phyloP scores from a whole-genome alignment of 2,113 vertebrate species.

The Cynopterus brachyotis region DNA sequence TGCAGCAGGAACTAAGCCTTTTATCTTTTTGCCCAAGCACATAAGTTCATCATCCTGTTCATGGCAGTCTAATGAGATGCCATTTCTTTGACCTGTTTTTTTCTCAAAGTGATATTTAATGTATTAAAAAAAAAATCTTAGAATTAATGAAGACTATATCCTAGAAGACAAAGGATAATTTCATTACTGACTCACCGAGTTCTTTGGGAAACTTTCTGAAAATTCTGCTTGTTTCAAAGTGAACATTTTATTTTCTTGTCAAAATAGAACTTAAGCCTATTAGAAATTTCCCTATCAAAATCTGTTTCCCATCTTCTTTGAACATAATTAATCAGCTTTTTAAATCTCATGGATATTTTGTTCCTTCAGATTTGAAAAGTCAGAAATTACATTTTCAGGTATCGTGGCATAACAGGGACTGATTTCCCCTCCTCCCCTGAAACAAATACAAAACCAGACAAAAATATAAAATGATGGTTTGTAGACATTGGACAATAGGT shows the following conservation, averaged over 20 bases:
- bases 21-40: not conserved
- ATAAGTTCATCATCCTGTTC: not conserved
- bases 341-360: not conserved
- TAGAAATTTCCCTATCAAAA: not conserved
- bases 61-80: not conserved
- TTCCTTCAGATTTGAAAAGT: conserved; percentile 25
- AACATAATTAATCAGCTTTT: not conserved
- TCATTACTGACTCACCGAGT: not conserved
- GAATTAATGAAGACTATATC: not conserved
- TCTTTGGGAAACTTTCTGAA: not conserved
- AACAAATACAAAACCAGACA: not conserved
- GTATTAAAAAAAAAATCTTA: not conserved
- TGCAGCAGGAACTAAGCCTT: not conserved
- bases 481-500: not conserved
- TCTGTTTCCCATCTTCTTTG: not conserved
- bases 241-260: not conserved
- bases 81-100: not conserved
- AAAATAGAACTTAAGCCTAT: not conserved
- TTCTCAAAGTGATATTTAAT: not conserved
- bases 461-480: not conserved
- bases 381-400: not conserved
- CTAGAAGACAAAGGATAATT: not conserved
- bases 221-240: not conserved
- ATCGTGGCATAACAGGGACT: not conserved
- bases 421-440: not conserved